Evolutionary conservation across 2,797 vertebrate genomes (phyloP).

Genomic region (Botia kubotai): DNA sequence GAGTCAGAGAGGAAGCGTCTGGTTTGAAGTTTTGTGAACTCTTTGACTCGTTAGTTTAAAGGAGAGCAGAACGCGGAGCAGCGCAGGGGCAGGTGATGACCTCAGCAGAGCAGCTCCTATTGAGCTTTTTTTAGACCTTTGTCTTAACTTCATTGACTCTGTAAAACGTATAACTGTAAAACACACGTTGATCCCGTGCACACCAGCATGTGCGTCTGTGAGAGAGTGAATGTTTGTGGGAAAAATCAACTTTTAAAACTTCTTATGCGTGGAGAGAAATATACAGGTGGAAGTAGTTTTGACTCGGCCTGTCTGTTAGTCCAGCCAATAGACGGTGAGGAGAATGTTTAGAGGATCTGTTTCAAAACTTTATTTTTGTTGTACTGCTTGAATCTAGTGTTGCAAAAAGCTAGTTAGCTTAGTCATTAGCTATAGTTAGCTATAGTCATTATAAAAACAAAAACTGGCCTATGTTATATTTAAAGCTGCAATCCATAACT

Average conservation of each 20-base stretch:
- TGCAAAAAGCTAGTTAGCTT: too few species aligned
- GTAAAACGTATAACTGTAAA: constrained; percentile 27
- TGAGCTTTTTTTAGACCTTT: constrained; percentile 11
- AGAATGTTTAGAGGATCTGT: neutral
- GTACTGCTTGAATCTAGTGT: too few species aligned
- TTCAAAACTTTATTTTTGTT: neutral
- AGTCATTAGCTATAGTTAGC: too few species aligned
- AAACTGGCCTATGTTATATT: too few species aligned
- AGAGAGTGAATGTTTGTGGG: neutral
- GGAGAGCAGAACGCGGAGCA: constrained; percentile 36
- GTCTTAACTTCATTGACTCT: constrained; percentile 32
- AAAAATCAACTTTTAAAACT: neutral
- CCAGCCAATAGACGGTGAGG: neutral
- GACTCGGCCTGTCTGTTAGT: neutral
- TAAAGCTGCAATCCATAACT: too few species aligned
- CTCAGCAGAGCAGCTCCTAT: neutral
- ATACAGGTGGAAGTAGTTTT: neutral
- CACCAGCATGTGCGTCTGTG: constrained; percentile 5
- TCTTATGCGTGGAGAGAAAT: neutral
- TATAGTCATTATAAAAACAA: too few species aligned
- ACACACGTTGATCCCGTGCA: constrained; percentile 39
- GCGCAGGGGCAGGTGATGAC: constrained; percentile 25
- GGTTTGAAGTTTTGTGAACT: constrained; percentile 41
- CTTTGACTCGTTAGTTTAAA: constrained; percentile 43
- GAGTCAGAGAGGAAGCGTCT: constrained; percentile 18